Evolutionary conservation across 2,888 invertebrate species (phyloP), one percentile per base, ranked within the genome.

Genomic region (Oscheius sp.): DNA sequence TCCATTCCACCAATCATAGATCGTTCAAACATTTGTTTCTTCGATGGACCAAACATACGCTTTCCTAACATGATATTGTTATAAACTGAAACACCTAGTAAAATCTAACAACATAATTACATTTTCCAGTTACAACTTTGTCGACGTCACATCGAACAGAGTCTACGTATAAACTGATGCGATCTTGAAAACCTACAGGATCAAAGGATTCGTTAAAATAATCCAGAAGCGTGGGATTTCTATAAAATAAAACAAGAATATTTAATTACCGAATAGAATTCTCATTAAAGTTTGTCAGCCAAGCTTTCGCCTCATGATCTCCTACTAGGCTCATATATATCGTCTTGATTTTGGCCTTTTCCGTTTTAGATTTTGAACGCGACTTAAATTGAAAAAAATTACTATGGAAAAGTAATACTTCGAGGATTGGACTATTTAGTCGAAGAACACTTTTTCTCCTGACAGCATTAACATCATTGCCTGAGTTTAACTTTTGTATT

Each of bases 1-100:
- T 84, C 84, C 79, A 84, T 84, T 54, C 84, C 84, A 20, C 84
- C 84, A 30, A 82, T 75, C n/a, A 84, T 82, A 20, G 84, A 81
- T 17, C 77, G 71, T 6, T 67, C 68, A 62, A 77, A 82, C 70
- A 82, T 80, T 41, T 81, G 83, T 59, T 83, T 84, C 30, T 81
- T 61, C 4, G 84, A 78, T 6, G 84, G 82, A 9, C 83, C 84
- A 59, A 84, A 84, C 76, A 85, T 84, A 6, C 84, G 75, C 62
- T 83, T 83, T n/a, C 83, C 83, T 26, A 84, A 75, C 45, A 82
- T 74, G 59, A 84, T 81, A 73, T 84, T 84, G 73, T 84, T 84
- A 79, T 84, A 84, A 44, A 74, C 80, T 80, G 65, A 44, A 62
- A n/a, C 17, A 57, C 17, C 38, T 24, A n/a, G n/a, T n/a, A 36